Base-by-base conservation (phyloP, 1,140 invertebrate species). In the Anthonomus grandis region DNA sequence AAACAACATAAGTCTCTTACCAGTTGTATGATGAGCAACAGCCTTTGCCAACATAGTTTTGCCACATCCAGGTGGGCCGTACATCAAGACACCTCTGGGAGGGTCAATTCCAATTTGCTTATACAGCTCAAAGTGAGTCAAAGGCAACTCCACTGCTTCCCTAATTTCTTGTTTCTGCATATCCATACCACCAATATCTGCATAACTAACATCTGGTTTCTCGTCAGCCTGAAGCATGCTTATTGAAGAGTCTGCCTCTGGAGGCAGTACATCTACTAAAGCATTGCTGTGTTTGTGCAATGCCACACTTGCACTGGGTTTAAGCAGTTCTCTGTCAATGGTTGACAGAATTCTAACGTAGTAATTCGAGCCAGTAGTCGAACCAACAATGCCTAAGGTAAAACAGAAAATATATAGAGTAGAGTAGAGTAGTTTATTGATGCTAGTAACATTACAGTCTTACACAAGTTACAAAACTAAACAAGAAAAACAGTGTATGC, bases 31-130 rank as follows among this genome's bases (percentile, higher is more conserved):
- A 77, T 97, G 93, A 31, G 96, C 97, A 25, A 99, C 96, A 63
- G 97, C 97, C 78, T 98, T 99, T 34, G 97, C 97, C 62, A 99
- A 79, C 97, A 99, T 98, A 51, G 97, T 99, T 76, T 96, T 95
- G 18, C 93, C 95, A 77, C 93, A 96, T 4, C 94, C 91, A 15
- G 97, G 96, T 25, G 97, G 96, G 9, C 96, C 97, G 75, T 95
- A 99, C 93, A 99, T 96, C 4, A 99, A 81, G 0, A 99, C 97
- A 66, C 97, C 97, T 53, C 96, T 80, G 0, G 97, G 97, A 10
- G 97, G 97, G 71, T 95, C 92, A 72, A 95, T 95, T 74, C 93
- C 81, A 74, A 99, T 98, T 78, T 99, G 97, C 75, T 98, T 93
- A 74, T 99, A 99, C n/a, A 99, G 78, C 76, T 99, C 96, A 71